Percentiles rank a stretch among this genome's conserved stretches.
Evolutionary conservation across 2,888 invertebrate species (phyloP).

Genomic region (Spatulosminthurus flaviceps): DNA sequence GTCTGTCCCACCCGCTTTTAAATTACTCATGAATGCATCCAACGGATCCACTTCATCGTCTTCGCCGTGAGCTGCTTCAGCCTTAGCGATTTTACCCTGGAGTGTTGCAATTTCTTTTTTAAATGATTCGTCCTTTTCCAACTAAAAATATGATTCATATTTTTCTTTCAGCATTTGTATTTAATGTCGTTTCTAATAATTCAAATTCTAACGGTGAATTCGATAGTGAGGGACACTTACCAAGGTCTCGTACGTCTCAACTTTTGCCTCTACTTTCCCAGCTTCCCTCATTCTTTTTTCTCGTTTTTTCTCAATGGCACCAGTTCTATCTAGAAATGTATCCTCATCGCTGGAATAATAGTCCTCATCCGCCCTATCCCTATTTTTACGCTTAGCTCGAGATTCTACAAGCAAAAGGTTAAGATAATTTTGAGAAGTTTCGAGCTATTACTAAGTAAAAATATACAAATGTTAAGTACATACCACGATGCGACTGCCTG

Average conservation of each 20-base stretch:
- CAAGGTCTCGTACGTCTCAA: constrained; percentile 70
- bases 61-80: constrained; percentile 66
- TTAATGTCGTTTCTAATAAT: not conserved
- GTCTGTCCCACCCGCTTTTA: constrained; percentile 66
- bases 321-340: constrained; percentile 93
- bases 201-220: too few relatives aligned
- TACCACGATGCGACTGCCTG: constrained; percentile 86
- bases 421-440: not conserved
- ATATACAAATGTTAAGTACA: constrained; percentile 51
- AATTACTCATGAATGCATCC: constrained; percentile 80
- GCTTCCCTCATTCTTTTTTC: constrained; percentile 76
- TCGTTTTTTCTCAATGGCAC: constrained; percentile 87
- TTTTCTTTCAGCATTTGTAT: too few relatives aligned
- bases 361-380: constrained; percentile 87
- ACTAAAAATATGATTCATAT: constrained; percentile 33
- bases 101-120: constrained; percentile 71
- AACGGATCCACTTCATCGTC: constrained; percentile 76
- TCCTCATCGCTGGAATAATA: constrained; percentile 96
- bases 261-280: constrained; percentile 70
- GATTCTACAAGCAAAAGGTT: constrained; percentile 71
- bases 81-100: constrained; percentile 69
- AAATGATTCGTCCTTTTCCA: constrained; percentile 63
- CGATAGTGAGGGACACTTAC: constrained; percentile 63
- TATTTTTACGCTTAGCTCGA: constrained; percentile 76
- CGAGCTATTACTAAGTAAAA: not conserved